phyloP scores from a whole-genome alignment of 2,888 invertebrate genomes.

The Polydrusus tereticollis region DNA sequence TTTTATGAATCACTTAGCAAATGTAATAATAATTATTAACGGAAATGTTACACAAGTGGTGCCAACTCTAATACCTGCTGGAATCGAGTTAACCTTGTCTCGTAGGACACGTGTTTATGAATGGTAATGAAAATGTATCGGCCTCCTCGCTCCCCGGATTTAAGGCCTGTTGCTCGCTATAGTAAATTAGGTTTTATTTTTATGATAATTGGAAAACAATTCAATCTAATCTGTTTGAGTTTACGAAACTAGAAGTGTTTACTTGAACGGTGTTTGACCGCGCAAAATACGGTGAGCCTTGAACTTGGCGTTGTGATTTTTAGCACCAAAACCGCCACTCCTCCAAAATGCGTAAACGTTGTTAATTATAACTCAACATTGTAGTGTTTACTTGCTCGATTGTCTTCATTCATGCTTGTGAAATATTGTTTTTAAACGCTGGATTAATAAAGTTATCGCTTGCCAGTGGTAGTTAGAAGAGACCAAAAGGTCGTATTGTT shows the following conservation, averaged over 20 bases:
- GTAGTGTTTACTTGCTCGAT: conserved; percentile 17
- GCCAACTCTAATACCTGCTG: too few relatives aligned
- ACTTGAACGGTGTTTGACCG: not conserved
- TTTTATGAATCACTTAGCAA: too few relatives aligned
- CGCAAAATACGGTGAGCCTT: conserved; percentile 7
- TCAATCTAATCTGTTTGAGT: not conserved
- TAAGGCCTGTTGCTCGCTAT: not conserved
- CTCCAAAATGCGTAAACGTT: conserved; percentile 18
- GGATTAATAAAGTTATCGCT: too few relatives aligned
- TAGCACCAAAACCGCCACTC: conserved; percentile 21
- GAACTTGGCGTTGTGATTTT: conserved; percentile 24
- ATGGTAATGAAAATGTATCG: too few relatives aligned
- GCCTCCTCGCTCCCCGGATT: too few relatives aligned
- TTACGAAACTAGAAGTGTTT: not conserved
- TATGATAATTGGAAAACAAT: not conserved
- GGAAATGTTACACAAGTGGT: too few relatives aligned
- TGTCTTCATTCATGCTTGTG: not conserved
- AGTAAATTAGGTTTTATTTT: not conserved
- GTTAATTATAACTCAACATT: not conserved
- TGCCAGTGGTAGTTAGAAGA: too few relatives aligned
- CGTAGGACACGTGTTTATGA: too few relatives aligned
- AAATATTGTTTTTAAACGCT: not conserved
- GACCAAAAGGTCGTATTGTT: too few relatives aligned
- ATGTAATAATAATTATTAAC: too few relatives aligned
- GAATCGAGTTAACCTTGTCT: too few relatives aligned